Evolutionary conservation across 2,113 vertebrate species (phyloP).

Genomic region (Paradisaea rubra): DNA sequence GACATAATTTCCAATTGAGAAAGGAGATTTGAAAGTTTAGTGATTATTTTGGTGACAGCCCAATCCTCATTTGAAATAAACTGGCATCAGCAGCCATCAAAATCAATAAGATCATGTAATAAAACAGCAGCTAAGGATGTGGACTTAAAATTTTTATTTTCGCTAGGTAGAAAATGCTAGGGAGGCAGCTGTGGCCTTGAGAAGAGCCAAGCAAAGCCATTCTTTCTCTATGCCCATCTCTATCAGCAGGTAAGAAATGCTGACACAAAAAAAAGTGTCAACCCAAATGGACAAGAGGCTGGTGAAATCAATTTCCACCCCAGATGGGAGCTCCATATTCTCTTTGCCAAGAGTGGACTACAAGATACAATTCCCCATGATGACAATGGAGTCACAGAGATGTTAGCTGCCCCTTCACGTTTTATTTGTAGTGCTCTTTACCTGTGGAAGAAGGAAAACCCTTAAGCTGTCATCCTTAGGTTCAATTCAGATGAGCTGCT

Average conservation of each 20-base stretch:
- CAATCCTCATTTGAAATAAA: not conserved
- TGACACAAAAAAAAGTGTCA: not conserved
- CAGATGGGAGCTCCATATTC: fast-evolving
- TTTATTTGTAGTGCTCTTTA: not conserved
- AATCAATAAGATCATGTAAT: not conserved
- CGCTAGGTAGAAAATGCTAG: not conserved
- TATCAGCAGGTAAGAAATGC: not conserved
- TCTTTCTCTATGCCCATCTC: not conserved
- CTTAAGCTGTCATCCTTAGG: not conserved
- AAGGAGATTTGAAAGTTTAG: not conserved
- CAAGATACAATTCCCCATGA: not conserved
- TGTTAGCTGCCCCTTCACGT: not conserved
- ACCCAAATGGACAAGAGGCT: not conserved
- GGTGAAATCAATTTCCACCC: not conserved
- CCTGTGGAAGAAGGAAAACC: not conserved
- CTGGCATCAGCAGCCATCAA: not conserved
- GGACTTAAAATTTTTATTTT: not conserved
- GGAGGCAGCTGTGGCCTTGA: not conserved
- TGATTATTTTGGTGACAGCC: not conserved
- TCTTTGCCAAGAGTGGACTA: not conserved
- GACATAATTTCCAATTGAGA: not conserved
- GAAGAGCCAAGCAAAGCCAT: not conserved
- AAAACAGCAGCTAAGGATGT: not conserved
- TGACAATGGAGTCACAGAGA: not conserved
- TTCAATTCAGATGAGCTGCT: not conserved